phyloP scores from a whole-genome alignment of 2,113 vertebrate genomes.

The Rhinolophus ferrumequinum region DNA sequence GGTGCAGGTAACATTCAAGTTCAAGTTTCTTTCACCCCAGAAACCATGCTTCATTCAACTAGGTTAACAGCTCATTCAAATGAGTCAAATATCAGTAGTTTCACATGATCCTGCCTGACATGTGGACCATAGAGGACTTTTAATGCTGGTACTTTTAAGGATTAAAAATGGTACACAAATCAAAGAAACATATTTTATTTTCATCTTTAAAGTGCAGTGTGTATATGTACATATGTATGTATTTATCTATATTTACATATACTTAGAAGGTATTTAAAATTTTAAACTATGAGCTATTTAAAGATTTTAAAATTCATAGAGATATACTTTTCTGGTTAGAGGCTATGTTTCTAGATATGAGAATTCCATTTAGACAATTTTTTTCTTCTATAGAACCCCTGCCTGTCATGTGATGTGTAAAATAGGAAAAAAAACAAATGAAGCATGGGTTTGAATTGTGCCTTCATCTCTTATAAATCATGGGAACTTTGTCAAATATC shows the following conservation, averaged over 20 bases:
- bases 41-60: not conserved
- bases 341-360: not conserved
- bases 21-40: not conserved
- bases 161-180: not conserved
- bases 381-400: not conserved
- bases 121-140: not conserved
- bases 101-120: fast-evolving
- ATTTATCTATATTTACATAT: not conserved
- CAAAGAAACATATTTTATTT: not conserved
- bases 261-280: not conserved
- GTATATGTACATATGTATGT: not conserved
- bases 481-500: not conserved
- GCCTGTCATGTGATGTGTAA: not conserved
- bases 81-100: not conserved
- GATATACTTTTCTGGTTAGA: not conserved
- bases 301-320: not conserved
- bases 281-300: not conserved
- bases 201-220: not conserved
- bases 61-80: not conserved
- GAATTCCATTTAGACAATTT: not conserved
- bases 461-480: not conserved
- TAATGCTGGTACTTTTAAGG: not conserved
- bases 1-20: not conserved
- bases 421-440: not conserved
- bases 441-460: not conserved